Conservation (phyloP, 2,888 invertebrate species). For the Drosophila mayaguana region DNA sequence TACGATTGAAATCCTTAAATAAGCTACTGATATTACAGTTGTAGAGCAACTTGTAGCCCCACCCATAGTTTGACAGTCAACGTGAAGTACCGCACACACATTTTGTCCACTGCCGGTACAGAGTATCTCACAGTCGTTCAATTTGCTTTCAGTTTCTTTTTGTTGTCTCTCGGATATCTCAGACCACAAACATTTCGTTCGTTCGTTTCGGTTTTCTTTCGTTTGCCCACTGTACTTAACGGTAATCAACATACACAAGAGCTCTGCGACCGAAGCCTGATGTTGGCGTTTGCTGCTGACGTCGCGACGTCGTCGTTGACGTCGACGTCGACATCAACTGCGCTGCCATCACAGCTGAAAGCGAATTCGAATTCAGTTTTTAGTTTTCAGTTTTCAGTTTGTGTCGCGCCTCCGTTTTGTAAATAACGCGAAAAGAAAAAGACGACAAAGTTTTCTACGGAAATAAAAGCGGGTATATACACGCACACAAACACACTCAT, state of each 20-base stretch:
- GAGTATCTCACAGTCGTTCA: not conserved
- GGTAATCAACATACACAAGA: constrained; percentile 41
- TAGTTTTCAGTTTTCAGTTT: constrained; percentile 76
- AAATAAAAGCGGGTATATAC: constrained; percentile 44
- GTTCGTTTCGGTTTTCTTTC: constrained; percentile 11
- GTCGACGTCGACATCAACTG: constrained; percentile 18
- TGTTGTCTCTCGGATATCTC: constrained; percentile 14
- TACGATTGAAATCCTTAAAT: no score
- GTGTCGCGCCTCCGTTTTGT: constrained; percentile 83
- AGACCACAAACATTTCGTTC: constrained; percentile 21
- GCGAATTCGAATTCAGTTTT: constrained; percentile 75
- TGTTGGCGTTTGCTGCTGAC: constrained; percentile 7
- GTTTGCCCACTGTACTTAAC: constrained; percentile 42
- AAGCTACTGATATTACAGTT: not conserved
- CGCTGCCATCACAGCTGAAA: constrained; percentile 55
- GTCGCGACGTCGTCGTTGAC: constrained; percentile 11
- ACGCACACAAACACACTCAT: constrained; percentile 6
- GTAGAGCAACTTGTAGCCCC: no score
- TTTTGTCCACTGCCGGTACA: not conserved
- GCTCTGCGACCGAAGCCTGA: constrained; percentile 49
- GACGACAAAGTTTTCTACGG: constrained; percentile 32
- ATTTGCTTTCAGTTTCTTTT: constrained; percentile 15
- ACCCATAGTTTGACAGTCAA: not conserved
- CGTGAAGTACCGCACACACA: not conserved
- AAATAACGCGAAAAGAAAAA: constrained; percentile 72